Percentiles rank a stretch among this genome's conserved stretches.
Evolutionary conservation across 35 echinoderm and acorn worm genomes (phyloP).

Genomic region (Lytechinus pictus): DNA sequence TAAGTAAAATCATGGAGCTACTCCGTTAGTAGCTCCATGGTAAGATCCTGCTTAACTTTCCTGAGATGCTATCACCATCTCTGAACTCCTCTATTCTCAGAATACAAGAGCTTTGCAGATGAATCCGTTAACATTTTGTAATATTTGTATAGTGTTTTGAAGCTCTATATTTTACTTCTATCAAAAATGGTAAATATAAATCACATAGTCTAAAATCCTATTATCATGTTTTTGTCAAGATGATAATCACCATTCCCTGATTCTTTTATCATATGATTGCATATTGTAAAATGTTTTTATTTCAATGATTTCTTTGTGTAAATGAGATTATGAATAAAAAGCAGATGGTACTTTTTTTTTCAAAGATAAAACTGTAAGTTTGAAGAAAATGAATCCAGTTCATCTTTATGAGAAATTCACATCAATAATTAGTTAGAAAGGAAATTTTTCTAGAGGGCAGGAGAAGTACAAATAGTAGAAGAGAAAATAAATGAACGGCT

Average conservation of each 20-base stretch:
- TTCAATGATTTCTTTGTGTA: background rate
- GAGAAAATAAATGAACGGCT: background rate
- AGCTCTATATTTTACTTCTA: background rate
- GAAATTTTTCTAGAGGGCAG: background rate
- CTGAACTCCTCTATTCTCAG: background rate
- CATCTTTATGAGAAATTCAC: background rate
- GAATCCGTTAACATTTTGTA: background rate
- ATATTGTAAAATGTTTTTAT: no score
- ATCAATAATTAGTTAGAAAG: background rate
- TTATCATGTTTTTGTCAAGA: no score
- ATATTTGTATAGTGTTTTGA: background rate
- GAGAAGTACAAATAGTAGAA: slow-evolving; percentile 13
- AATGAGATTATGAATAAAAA: background rate
- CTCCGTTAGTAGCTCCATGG: no score
- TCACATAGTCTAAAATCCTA: no score
- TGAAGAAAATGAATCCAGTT: background rate
- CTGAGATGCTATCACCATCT: background rate
- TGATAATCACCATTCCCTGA: no score
- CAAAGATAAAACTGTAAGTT: background rate
- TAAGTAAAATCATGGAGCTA: no score
- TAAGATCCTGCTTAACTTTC: no score
- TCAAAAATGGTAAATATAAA: background rate
- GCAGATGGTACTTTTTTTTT: background rate
- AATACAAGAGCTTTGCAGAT: background rate
- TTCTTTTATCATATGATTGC: no score